These are phyloP conservation scores for Pungitius pungitius DNA, from an alignment of 2,113 vertebrate genomes.

Conservation along the genomic window DNA sequence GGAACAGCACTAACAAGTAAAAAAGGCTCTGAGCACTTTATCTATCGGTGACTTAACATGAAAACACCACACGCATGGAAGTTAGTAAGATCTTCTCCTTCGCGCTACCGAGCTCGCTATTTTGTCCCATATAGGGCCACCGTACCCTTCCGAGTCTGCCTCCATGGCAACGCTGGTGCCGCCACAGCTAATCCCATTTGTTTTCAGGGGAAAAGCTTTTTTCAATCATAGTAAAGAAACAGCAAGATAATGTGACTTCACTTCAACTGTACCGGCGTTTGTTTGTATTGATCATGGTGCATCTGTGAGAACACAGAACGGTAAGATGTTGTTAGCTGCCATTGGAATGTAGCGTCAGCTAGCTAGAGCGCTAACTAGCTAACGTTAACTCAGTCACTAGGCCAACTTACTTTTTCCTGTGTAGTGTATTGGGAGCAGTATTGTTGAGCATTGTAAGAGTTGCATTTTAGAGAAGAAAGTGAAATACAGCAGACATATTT, in stretches of 20 bases:
- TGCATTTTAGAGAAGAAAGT: not conserved
- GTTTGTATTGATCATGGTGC: fast-evolving
- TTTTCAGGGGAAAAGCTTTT: not conserved
- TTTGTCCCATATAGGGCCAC: slow-evolving; percentile 27
- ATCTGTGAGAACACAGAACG: not conserved
- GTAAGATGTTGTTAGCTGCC: slow-evolving; percentile 5
- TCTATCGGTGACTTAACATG: too few relatives aligned
- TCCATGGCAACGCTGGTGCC: slow-evolving; percentile 49
- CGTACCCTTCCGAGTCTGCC: slow-evolving; percentile 18
- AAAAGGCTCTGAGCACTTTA: too few relatives aligned
- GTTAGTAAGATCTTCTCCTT: not conserved
- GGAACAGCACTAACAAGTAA: too few relatives aligned
- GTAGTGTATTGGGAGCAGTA: too few relatives aligned
- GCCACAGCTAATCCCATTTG: not conserved
- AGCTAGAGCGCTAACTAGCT: not conserved
- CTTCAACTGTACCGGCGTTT: fast-evolving
- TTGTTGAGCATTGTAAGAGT: too few relatives aligned
- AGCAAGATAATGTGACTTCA: not conserved
- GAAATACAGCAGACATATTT: not conserved
- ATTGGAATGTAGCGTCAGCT: not conserved
- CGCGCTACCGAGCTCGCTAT: not conserved
- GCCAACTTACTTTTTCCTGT: too few relatives aligned
- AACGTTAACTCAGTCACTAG: too few relatives aligned
- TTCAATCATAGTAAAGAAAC: not conserved
- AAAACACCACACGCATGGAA: too few relatives aligned